Percentiles rank a stretch among this genome's conserved stretches.
These are phyloP conservation scores for Caenorhabditis panamensis DNA, from an alignment of 2,888 invertebrate species.

Conservation along the genomic window DNA sequence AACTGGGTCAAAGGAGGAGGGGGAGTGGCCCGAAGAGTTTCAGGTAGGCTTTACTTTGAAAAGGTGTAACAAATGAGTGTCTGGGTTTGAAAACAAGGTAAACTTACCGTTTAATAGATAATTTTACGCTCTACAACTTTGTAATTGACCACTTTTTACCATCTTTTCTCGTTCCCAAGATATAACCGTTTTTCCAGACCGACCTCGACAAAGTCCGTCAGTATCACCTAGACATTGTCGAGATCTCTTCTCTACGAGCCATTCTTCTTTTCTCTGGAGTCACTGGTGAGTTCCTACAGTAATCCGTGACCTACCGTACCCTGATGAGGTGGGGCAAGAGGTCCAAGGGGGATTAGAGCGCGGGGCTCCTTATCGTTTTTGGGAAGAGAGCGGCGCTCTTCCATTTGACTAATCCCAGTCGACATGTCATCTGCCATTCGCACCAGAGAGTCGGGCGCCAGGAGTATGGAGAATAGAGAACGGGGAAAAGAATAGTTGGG, in stretches of 20 bases:
- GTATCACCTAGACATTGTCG: slow-evolving; percentile 63
- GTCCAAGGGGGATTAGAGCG: slow-evolving; percentile 39
- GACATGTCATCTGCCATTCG: slow-evolving; percentile 55
- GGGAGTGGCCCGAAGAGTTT: background rate
- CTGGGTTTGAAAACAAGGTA: no score
- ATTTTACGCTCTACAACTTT: no score
- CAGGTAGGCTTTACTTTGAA: no score
- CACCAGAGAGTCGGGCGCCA: no score
- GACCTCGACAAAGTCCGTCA: slow-evolving; percentile 55
- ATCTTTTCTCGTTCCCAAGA: no score
- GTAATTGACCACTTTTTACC: no score
- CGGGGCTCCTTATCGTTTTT: slow-evolving; percentile 31
- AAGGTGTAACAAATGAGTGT: no score
- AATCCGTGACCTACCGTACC: slow-evolving; percentile 48
- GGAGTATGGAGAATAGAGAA: no score
- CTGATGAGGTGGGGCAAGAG: slow-evolving; percentile 60
- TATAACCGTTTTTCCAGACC: no score
- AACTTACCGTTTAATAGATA: no score
- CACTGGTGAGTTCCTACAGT: slow-evolving; percentile 37
- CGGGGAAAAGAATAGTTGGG: no score
- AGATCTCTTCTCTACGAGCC: slow-evolving; percentile 56
- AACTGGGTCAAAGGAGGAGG: slow-evolving; percentile 24
- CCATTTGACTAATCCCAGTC: slow-evolving; percentile 44
- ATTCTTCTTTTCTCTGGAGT: slow-evolving; percentile 50
- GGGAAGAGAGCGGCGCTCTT: no score